phyloP scores from a whole-genome alignment of 2,888 invertebrate genomes.

The Chesias legatella region DNA sequence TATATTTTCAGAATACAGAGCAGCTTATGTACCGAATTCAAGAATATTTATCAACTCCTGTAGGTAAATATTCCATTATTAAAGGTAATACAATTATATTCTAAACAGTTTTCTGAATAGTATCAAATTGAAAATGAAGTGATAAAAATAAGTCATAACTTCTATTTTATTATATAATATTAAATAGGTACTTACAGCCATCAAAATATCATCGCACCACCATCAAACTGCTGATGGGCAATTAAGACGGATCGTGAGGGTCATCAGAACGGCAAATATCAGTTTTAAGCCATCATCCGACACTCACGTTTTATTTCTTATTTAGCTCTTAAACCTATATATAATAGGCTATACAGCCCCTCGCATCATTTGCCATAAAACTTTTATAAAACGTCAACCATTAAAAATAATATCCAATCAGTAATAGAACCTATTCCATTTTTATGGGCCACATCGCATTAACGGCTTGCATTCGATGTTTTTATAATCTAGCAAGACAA shows the following conservation, averaged over 20 bases:
- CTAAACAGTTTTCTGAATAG: no score
- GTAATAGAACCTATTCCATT: slow-evolving; percentile 50
- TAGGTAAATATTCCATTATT: no score
- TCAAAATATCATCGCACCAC: slow-evolving; percentile 13
- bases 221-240: slow-evolving; percentile 4
- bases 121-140: no score
- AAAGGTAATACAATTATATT: no score
- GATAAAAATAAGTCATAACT: no score
- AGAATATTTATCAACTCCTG: no score
- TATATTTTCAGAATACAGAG: no score
- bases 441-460: slow-evolving; percentile 59
- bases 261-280: slow-evolving; percentile 20
- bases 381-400: slow-evolving; percentile 41
- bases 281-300: slow-evolving; percentile 16
- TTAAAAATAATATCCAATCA: slow-evolving; percentile 62
- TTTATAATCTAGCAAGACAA: slow-evolving; percentile 72
- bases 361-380: slow-evolving; percentile 37
- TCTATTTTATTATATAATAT: slow-evolving; percentile 2
- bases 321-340: slow-evolving; percentile 37
- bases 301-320: slow-evolving; percentile 33
- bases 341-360: slow-evolving; percentile 17
- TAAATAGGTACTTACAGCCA: slow-evolving; percentile 11
- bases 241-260: slow-evolving; percentile 22
- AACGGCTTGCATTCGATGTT: slow-evolving; percentile 56
- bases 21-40: no score